Base-by-base conservation (phyloP, 2,888 invertebrate species). In the Hymenopus coronatus region DNA sequence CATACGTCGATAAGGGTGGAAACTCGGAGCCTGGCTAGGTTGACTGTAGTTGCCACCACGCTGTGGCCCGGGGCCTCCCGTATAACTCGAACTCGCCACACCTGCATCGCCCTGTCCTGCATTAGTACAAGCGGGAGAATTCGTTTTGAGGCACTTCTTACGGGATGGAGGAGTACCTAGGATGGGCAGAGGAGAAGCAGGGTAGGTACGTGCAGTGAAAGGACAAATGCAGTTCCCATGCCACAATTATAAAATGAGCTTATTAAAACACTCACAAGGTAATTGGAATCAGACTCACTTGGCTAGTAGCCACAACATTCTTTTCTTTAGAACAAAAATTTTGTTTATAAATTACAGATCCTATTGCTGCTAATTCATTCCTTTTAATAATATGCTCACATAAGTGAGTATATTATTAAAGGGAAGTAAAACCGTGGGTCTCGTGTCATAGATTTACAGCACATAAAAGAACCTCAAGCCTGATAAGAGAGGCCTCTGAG, bases 1-100 rank as follows among this genome's bases (percentile, higher is more conserved):
- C 89, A 90, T 93, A 90, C 94, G 93, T 92, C 94, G 93, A 92
- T 94, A 94, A 88, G 94, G 94, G 92, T 94, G 94, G 92, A 94
- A 94, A 91, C 94, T 93, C 90, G 93, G 93, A 90, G 93, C 92
- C 91, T 93, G 93, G 91, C 92, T 92, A 89, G 94, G 92, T 89
- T 92, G 92, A 87, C 91, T 91, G 91, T 93, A 93, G 91, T 91
- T 92, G 92, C 93, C 93, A 90, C 93, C 93, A 90, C 94, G 92
- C 92, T 94, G 94, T 89, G 94, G 94, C 92, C 94, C 94, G 89
- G 94, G 94, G 85, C 92, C 92, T 84, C 92, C 91, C 82, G 91
- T 91, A 91, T 92, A 91, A 91, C 54, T 91, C 27, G 90, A 87
- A n/a, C 87, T 92, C 84, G 91, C 91, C 90, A 91, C 91, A 84